These are phyloP conservation scores for Aricia artaxerxes DNA, from an alignment of 2,888 invertebrate species.

Conservation along the genomic window DNA sequence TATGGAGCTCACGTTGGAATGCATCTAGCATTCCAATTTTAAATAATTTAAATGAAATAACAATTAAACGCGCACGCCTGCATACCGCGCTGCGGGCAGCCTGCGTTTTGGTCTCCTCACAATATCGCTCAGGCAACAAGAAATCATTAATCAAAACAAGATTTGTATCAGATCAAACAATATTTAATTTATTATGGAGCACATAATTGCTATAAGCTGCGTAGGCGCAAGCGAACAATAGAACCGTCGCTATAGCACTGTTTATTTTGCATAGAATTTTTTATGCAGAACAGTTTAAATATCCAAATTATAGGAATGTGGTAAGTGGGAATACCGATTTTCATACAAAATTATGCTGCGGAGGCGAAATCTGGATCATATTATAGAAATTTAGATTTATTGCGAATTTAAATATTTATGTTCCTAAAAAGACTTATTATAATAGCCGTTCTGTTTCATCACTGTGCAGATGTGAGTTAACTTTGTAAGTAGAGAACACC, in stretches of 20 bases:
- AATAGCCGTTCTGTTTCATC: background rate
- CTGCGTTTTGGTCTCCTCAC: constrained; percentile 61
- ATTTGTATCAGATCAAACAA: constrained; percentile 73
- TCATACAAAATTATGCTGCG: background rate
- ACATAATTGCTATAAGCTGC: constrained; percentile 70
- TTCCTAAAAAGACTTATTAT: background rate
- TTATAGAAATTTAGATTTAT: constrained; percentile 12
- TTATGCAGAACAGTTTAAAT: constrained; percentile 37
- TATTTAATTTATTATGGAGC: constrained; percentile 72
- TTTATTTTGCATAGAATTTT: constrained; percentile 48
- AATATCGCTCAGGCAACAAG: constrained; percentile 59
- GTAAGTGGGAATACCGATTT: constrained; percentile 30
- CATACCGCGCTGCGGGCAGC: constrained; percentile 65
- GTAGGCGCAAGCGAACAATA: constrained; percentile 73
- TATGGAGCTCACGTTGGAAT: constrained; percentile 2
- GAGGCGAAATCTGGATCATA: constrained; percentile 23
- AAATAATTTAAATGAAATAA: constrained; percentile 29
- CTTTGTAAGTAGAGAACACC: constrained; percentile 15
- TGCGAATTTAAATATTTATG: background rate
- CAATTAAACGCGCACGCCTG: constrained; percentile 33
- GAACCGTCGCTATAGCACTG: constrained; percentile 66
- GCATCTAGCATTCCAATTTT: constrained; percentile 11
- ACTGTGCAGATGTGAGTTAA: constrained; percentile 19
- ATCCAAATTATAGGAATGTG: constrained; percentile 7
- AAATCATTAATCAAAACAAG: constrained; percentile 74